Evolutionary conservation across 2,888 invertebrate species (phyloP).

Genomic region (Villa cingulata): DNA sequence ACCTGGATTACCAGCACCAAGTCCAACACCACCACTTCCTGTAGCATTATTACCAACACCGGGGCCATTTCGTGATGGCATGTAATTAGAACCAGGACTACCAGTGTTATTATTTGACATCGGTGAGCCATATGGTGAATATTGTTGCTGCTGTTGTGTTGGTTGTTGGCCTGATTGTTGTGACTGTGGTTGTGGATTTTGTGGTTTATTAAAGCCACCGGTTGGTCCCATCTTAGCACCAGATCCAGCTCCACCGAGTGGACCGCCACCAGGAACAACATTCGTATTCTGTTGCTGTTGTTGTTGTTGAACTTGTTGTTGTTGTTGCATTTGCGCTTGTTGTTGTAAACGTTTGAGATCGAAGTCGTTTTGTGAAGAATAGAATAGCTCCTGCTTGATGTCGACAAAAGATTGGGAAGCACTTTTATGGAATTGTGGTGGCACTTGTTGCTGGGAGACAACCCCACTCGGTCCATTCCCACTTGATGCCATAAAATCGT

Average conservation of each 20-base stretch:
- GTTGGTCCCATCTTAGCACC: constrained; percentile 29
- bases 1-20: constrained; percentile 4
- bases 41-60: constrained; percentile 19
- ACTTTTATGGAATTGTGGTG: constrained; percentile 34
- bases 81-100: constrained; percentile 27
- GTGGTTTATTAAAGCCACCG: constrained; percentile 16
- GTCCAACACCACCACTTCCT: constrained; percentile 17
- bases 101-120: constrained; percentile 45
- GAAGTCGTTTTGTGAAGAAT: constrained; percentile 36
- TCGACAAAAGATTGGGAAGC: constrained; percentile 39
- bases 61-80: constrained; percentile 19
- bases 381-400: constrained; percentile 44
- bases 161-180: constrained; percentile 14
- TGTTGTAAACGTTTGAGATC: constrained; percentile 36
- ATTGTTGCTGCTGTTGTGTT: constrained; percentile 38
- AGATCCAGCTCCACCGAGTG: constrained; percentile 7
- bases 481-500: constrained; percentile 34
- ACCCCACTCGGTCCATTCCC: constrained; percentile 30
- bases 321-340: constrained; percentile 17
- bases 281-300: constrained; percentile 32
- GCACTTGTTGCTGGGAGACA: constrained; percentile 25
- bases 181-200: constrained; percentile 22
- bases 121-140: constrained; percentile 53
- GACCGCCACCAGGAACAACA: constrained; percentile 5
- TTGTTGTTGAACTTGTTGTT: constrained; percentile 25